phyloP scores from a whole-genome alignment of 1,140 invertebrate species.

The Drosophila leontia region DNA sequence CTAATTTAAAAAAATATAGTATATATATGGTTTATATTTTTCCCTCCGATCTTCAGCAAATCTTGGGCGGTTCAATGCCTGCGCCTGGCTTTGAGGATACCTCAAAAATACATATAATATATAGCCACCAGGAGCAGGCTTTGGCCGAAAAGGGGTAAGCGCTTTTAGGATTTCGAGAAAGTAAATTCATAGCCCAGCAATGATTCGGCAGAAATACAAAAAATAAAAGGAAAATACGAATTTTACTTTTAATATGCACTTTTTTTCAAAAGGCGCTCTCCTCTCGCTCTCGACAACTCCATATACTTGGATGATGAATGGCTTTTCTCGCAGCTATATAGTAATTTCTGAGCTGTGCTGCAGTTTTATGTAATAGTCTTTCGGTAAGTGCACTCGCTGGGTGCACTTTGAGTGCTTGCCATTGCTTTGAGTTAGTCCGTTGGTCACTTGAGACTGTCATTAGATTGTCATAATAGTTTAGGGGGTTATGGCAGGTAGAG shows the following conservation, averaged over 20 bases:
- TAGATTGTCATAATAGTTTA: conserved; percentile 40
- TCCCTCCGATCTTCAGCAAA: conserved; percentile 15
- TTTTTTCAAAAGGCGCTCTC: conserved; percentile 23
- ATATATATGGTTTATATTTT: too few species aligned
- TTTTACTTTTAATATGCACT: conserved; percentile 47
- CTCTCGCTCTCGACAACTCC: conserved; percentile 25
- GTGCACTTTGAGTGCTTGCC: conserved; percentile 11
- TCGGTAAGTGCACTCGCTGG: conserved; percentile 16
- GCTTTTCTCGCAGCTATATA: conserved; percentile 29
- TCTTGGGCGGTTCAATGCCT: conserved; percentile 68
- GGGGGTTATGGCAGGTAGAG: background rate
- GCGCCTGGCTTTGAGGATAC: conserved; percentile 32
- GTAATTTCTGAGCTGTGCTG: conserved; percentile 39
- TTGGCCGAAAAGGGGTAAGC: conserved; percentile 37
- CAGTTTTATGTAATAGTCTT: conserved; percentile 50
- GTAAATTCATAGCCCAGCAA: conserved; percentile 56
- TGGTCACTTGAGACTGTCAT: conserved; percentile 45
- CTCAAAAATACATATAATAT: background rate
- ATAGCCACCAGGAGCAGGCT: background rate
- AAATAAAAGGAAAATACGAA: conserved; percentile 27
- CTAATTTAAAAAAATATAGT: too few species aligned
- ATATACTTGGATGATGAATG: conserved; percentile 64
- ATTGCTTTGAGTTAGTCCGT: conserved; percentile 32
- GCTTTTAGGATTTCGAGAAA: conserved; percentile 40
- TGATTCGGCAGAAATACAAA: conserved; percentile 60